A percentile compares a stretch with the other conserved stretches of the same genome.
phyloP scores from a whole-genome alignment of 2,888 invertebrate genomes.

The Crocallis elinguaria region DNA sequence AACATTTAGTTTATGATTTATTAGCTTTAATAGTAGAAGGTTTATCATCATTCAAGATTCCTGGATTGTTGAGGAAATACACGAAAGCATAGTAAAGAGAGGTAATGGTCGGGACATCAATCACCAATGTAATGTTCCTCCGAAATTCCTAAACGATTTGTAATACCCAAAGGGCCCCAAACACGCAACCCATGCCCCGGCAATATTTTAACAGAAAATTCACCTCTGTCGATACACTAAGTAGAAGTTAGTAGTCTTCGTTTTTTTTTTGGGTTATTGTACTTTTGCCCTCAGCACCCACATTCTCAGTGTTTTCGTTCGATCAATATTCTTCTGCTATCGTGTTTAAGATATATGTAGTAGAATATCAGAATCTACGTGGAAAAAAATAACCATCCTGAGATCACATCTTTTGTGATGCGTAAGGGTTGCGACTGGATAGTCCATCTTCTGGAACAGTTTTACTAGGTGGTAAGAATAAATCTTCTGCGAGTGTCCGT shows the following conservation, averaged over 20 bases:
- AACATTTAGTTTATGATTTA: constrained; percentile 10
- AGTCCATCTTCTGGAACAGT: too few relatives aligned
- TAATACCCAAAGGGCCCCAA: constrained; percentile 42
- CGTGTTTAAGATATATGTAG: not conserved
- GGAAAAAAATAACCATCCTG: too few relatives aligned
- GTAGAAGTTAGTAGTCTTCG: not conserved
- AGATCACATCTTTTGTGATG: too few relatives aligned
- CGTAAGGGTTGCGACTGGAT: too few relatives aligned
- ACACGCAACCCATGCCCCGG: constrained; percentile 43
- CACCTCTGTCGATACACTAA: constrained; percentile 14
- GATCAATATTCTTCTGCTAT: not conserved
- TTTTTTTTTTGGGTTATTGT: constrained; percentile 10
- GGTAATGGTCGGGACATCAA: constrained; percentile 45
- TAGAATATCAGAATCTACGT: too few relatives aligned
- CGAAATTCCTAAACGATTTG: constrained; percentile 46
- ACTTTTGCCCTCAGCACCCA: not conserved
- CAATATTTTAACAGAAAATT: constrained; percentile 40
- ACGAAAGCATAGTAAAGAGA: constrained; percentile 32
- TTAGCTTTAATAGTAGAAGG: constrained; percentile 7
- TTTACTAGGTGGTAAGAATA: too few relatives aligned
- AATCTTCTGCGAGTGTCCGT: too few relatives aligned
- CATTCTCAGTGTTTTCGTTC: constrained; percentile 7
- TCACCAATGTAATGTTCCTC: constrained; percentile 43
- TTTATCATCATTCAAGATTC: constrained; percentile 12
- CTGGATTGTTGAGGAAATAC: constrained; percentile 22